A percentile compares a stretch with the other conserved stretches of the same genome.
Evolutionary conservation across 2,888 invertebrate genomes (phyloP).

Genomic region (Pasiphila rectangulata): DNA sequence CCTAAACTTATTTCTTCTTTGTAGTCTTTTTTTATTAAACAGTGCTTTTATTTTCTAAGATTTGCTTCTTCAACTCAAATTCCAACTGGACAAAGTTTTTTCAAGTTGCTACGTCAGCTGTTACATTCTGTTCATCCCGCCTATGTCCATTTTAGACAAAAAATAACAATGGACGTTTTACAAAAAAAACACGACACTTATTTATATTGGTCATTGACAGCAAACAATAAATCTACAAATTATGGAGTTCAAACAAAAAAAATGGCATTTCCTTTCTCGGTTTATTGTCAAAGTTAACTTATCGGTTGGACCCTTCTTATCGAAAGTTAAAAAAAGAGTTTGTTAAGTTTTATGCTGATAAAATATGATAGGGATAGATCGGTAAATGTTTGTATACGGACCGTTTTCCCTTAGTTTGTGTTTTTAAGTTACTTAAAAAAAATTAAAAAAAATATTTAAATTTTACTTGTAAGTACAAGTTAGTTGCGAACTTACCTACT

Average conservation of each 20-base stretch:
- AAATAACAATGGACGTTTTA: neutral
- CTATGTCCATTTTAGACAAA: constrained; percentile 1
- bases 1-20: no score
- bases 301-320: constrained; percentile 18
- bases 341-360: neutral
- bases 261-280: constrained; percentile 4
- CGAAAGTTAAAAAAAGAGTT: neutral
- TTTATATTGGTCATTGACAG: neutral
- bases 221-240: constrained; percentile 17
- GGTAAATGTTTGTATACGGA: no score
- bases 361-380: no score
- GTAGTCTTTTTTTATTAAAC: no score
- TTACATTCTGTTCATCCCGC: neutral
- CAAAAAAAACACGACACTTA: neutral
- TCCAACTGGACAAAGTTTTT: neutral
- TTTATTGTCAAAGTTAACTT: constrained; percentile 11
- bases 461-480: no score
- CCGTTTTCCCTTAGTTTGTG: no score
- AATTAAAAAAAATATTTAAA: no score
- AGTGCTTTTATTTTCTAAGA: no score
- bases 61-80: no score
- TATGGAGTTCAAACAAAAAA: constrained; percentile 10
- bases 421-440: no score
- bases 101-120: neutral
- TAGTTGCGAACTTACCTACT: no score